Evolutionary conservation across 2,113 vertebrate genomes (phyloP), one percentile per base, ranked within the genome.

Genomic region (Propithecus coquereli): DNA sequence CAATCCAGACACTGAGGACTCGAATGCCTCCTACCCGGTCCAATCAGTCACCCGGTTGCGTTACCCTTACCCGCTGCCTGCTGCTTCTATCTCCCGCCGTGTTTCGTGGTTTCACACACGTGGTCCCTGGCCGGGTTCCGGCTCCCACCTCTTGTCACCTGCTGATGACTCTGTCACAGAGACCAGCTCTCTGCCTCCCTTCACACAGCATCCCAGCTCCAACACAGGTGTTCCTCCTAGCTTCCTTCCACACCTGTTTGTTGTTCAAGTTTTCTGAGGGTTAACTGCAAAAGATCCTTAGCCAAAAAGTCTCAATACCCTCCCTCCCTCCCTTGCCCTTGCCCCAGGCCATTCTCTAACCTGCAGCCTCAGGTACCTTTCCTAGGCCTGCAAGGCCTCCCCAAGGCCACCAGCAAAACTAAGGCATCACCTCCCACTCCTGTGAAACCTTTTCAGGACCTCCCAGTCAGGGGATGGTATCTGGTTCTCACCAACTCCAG

Each of bases 161-260:
- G 17, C 20, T 2, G 54, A 43, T 8, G 1, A 12, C 52, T 63
- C 47, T 27, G 87, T 37, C 59, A 16, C 23, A 25, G 17, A 52
- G 3, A 54, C 3, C 40, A 32, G 40, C 57, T 65, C 45, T 12
- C 22, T 47, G 27, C 23, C 32, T 76, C 8, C 20, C 0, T 2
- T 1, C 59, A 27, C 66, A 8, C 13, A 43, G 80, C 57, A 63
- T 25, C 57, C 82, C 57, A 47, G 37, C 25, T 27, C 5, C 1
- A 6, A 37, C 11, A 1, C 0, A 0, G 52, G 22, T 3, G 2
- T 71, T 4, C 73, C 61, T 63, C n/a, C 25, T 16, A 17, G 45
- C 79, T 23, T 1, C 11, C 37, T 20, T 11, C n/a, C 40, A 10
- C 0, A 4, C 2, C 9, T 2, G 4, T 12, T n/a, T 86, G 30